Percentiles rank a stretch among this genome's conserved stretches.
Evolutionary conservation across 1,140 invertebrate genomes (phyloP).

Genomic region (Pseudomyrmex flavicornis): DNA sequence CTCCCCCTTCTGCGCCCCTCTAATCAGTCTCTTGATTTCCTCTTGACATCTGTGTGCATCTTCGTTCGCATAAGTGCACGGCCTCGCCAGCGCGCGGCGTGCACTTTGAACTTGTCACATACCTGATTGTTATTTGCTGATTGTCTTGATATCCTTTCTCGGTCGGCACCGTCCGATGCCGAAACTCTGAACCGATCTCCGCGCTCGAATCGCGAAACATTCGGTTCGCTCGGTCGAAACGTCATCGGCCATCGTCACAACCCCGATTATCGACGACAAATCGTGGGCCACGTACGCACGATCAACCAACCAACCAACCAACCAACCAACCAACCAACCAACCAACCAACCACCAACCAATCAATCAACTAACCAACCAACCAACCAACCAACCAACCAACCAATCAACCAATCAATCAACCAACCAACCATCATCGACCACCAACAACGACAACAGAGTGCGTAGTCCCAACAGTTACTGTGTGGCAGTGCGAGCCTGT

Average conservation of each 20-base stretch:
- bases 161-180: conserved; percentile 70
- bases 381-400: conserved; percentile 63
- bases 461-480: conserved; percentile 85
- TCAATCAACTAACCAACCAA: conserved; percentile 61
- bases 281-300: conserved; percentile 66
- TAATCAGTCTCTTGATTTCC: conserved; percentile 39
- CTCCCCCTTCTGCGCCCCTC: background rate
- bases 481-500: conserved; percentile 86
- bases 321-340: conserved; percentile 63
- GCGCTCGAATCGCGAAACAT: conserved; percentile 67
- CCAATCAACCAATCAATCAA: conserved; percentile 62
- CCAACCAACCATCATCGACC: conserved; percentile 69
- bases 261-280: conserved; percentile 71
- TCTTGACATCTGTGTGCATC: conserved; percentile 62
- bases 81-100: conserved; percentile 30
- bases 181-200: conserved; percentile 55
- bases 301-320: conserved; percentile 68
- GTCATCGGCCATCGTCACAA: conserved; percentile 71
- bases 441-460: conserved; percentile 81
- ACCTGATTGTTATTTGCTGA: conserved; percentile 53
- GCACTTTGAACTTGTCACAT: conserved; percentile 28
- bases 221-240: conserved; percentile 83
- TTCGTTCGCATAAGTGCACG: conserved; percentile 51
- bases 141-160: conserved; percentile 74
- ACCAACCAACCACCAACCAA: conserved; percentile 67